Base-by-base conservation (phyloP, 1,140 invertebrate species). In the Telenomus remus region DNA sequence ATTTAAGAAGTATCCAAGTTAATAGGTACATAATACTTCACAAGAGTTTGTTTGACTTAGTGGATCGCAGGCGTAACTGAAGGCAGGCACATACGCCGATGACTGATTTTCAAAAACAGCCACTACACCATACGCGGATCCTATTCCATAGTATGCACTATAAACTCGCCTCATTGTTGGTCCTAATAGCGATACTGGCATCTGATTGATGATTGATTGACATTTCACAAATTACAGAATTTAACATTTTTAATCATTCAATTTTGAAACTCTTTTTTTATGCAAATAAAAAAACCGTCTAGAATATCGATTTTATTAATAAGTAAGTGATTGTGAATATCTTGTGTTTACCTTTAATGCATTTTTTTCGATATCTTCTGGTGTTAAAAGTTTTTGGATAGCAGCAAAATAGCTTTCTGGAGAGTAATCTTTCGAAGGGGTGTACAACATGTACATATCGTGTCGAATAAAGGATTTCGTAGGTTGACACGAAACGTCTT, bases 11-110 rank as follows among this genome's bases (percentile, higher is more conserved):
- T 10, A n/a, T 33, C 34, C 64, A 72, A 53, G 53, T 61, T 70
- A 60, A 64, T 70, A 81, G 81, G 71, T 87, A 90, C 90, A 82
- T 66, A 89, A 76, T 71, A 86, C 65, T 56, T 88, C 60, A 73
- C 91, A 92, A 12, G 85, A 82, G 15, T 84, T 82, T 3, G 80
- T 79, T 49, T 83, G 82, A 1, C 82, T 78, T 4, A 83, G 27
- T 7, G 89, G 83, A 71, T 89, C 85, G 82, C 93, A 94, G 2
- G 89, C 91, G 80, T 93, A 94, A 1, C 91, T 92, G 48, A 91
- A 85, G 6, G 86, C 86, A 1, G 93, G 93, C 2, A 94, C 90
- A 79, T 95, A 95, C 12, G 92, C 89, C 66, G 90, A 89, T 19
- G 81, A 84, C 3, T 80, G 60, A 61, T 86, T 80, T 43, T 70